Evolutionary conservation across 1,140 invertebrate genomes (phyloP), one percentile per base, ranked within the genome.

Genomic region (Nylanderia fulva): DNA sequence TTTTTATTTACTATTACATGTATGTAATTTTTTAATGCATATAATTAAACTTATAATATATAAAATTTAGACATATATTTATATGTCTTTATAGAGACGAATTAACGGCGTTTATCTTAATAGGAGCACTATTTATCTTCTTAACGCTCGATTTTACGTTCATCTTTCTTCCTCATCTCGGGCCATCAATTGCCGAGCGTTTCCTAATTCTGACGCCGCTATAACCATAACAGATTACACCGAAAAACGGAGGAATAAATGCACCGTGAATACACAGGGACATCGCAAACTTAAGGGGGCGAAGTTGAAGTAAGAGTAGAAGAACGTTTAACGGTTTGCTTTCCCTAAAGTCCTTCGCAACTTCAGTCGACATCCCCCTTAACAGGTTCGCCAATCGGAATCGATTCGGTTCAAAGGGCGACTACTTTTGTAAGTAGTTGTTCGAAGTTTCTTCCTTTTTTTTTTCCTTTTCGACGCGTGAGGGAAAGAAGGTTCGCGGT

Each of bases 281-380:
- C 66, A 82, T n/a, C 33, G 52, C 66, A 71, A 82, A 82, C 52
- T 82, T 58, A 54, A 24, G 77, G 3, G 21, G 3, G 21, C 18
- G 13, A 72, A 82, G 52, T 82, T n/a, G n/a, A n/a, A n/a, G 52
- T 58, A 58, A 56, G 76, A 80, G 48, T 33, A 69, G 66, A 72
- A 71, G 77, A 82, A 71, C 77, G 52, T 82, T 82, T 82, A 82
- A 39, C 39, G 77, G 66, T 61, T 58, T 68, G 52, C 77, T 39
- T 52, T 82, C 24, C 13, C n/a, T 24, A 80, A 56, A 71, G 64
- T 71, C 52, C 52, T 68, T 72, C 36, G 36, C 18, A 71, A 82
- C 77, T 82, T 82, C 66, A 58, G 36, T 29, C 48, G 54, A 2
- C 36, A 64, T 15, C 15, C 42, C 6, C 15, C 21, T 29, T 13